Percentiles rank a stretch among this genome's conserved stretches.
These are phyloP conservation scores for Drosophila phalerata DNA, from an alignment of 2,888 invertebrate genomes.

Conservation along the genomic window DNA sequence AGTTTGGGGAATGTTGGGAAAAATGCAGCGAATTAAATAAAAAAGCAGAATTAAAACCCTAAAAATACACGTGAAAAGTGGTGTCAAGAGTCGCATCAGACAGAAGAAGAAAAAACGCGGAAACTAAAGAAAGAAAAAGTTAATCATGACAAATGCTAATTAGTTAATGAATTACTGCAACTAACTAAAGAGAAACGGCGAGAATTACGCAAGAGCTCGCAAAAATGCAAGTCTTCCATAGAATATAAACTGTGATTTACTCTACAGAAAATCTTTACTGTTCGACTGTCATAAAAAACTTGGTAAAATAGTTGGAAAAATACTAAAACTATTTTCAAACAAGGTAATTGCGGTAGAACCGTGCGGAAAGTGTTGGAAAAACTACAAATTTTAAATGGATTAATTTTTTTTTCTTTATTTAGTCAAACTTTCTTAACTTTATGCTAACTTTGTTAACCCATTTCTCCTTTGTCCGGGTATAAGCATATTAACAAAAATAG, in stretches of 20 bases:
- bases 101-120: background rate
- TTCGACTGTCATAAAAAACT: background rate
- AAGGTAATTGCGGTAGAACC: background rate
- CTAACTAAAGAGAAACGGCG: conserved; percentile 17
- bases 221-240: background rate
- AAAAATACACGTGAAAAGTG: conserved; percentile 37
- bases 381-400: background rate
- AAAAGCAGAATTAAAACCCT: conserved; percentile 13
- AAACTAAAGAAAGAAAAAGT: conserved; percentile 41
- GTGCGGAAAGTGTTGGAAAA: background rate
- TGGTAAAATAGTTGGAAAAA: background rate
- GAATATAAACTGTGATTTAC: conserved; percentile 21
- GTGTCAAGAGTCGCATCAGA: conserved; percentile 24
- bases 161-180: conserved; percentile 60
- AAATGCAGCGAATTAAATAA: conserved; percentile 45
- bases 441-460: background rate
- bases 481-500: conserved; percentile 4
- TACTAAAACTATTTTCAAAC: conserved; percentile 2
- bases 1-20: conserved; percentile 28
- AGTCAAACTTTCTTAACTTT: background rate
- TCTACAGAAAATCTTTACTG: background rate
- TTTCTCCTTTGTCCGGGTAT: background rate
- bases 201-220: conserved; percentile 20
- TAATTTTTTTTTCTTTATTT: background rate
- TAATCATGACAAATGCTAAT: conserved; percentile 63